phyloP scores from a whole-genome alignment of 2,113 vertebrate genomes.

The Nicator chloris region DNA sequence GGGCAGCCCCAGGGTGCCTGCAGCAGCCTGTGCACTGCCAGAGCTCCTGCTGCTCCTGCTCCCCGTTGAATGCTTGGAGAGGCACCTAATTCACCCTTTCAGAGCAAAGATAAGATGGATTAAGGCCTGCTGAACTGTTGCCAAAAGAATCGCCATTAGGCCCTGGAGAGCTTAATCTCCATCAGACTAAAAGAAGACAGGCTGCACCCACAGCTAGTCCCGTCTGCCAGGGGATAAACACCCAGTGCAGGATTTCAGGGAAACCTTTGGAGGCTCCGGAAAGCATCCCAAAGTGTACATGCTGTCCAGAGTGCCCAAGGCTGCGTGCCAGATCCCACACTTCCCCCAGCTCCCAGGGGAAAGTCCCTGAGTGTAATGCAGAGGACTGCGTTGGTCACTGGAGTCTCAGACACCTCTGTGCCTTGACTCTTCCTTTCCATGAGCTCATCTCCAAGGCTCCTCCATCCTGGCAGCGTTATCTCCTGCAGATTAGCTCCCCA shows the following conservation, averaged over 20 bases:
- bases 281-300: accelerated
- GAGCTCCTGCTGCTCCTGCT: not conserved
- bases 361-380: accelerated
- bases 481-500: not conserved
- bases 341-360: not conserved
- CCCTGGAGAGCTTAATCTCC: constrained; percentile 39
- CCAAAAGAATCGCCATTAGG: constrained; percentile 47
- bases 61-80: not conserved
- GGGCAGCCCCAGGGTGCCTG: not conserved
- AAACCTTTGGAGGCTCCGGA: not conserved
- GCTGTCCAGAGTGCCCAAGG: not conserved
- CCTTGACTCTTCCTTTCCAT: not conserved
- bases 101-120: constrained; percentile 38
- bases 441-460: not conserved
- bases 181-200: constrained; percentile 30
- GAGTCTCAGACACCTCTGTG: not conserved
- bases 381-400: accelerated
- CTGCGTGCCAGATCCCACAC: not conserved
- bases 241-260: not conserved
- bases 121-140: constrained; percentile 6
- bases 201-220: not conserved
- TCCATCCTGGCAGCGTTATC: not conserved
- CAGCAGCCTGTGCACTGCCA: not conserved
- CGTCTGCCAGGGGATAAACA: constrained; percentile 42
- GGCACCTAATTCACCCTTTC: constrained; percentile 19